Conservation (phyloP, 2,888 invertebrate genomes). For the Eustalomyia histrio region DNA sequence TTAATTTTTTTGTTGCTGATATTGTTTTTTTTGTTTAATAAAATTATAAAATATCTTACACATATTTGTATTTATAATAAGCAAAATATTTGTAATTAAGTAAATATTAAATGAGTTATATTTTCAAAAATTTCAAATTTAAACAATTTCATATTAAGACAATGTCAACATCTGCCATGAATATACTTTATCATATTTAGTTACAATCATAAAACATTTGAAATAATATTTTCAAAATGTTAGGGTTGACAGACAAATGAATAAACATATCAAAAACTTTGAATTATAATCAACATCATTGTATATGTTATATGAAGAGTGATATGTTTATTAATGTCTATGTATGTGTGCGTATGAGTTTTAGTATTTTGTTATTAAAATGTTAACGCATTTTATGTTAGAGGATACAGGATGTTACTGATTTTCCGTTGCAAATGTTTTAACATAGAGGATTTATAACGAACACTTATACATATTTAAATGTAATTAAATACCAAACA, state of each 20-base stretch:
- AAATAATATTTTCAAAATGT: background rate
- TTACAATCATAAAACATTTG: background rate
- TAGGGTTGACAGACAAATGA: background rate
- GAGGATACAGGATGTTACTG: slow-evolving; percentile 32
- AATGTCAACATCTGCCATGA: background rate
- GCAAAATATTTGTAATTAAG: background rate
- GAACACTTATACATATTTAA: background rate
- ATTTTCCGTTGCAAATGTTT: slow-evolving; percentile 44
- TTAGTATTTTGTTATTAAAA: slow-evolving; percentile 4
- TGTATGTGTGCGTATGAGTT: background rate
- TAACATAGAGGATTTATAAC: slow-evolving; percentile 13
- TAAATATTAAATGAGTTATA: background rate
- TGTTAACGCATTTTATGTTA: slow-evolving; percentile 10
- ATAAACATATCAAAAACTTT: slow-evolving; percentile 2
- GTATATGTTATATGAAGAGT: background rate
- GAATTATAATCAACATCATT: background rate
- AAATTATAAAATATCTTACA: background rate
- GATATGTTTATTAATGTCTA: background rate
- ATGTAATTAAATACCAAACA: background rate
- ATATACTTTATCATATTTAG: background rate
- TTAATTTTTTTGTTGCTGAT: background rate
- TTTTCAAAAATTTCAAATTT: background rate
- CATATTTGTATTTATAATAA: background rate
- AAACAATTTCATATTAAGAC: background rate
- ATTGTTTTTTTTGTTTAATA: background rate